Percentiles rank a stretch among this genome's conserved stretches.
Conservation (phyloP, 2,113 vertebrate species). For the Nibea coibor region DNA sequence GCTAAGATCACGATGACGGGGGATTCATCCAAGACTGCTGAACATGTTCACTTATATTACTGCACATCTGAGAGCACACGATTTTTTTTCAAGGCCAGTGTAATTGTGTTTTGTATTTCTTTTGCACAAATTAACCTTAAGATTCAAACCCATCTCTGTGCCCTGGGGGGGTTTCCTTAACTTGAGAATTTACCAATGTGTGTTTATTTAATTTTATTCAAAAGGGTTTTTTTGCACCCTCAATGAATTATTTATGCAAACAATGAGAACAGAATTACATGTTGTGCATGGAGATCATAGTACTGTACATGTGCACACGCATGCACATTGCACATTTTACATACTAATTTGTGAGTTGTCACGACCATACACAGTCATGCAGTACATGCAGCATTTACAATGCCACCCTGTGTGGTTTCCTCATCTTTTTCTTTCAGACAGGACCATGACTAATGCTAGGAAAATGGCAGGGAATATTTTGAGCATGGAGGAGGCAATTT, state of each 20-base stretch:
- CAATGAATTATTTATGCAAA: slow-evolving; percentile 63
- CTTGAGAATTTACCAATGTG: slow-evolving; percentile 69
- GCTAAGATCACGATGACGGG: slow-evolving; percentile 28
- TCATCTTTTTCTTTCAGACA: slow-evolving; percentile 43
- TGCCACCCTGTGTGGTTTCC: slow-evolving; percentile 39
- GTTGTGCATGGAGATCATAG: slow-evolving; percentile 6
- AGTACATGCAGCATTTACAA: slow-evolving; percentile 49
- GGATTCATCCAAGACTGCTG: slow-evolving; percentile 30
- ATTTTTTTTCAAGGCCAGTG: slow-evolving; percentile 44
- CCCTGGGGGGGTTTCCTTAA: slow-evolving; percentile 57
- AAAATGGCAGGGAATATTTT: slow-evolving; percentile 68
- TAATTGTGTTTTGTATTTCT: slow-evolving; percentile 62
- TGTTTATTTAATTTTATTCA: slow-evolving; percentile 73
- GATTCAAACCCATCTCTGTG: slow-evolving; percentile 64
- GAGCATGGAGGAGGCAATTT: slow-evolving; percentile 57
- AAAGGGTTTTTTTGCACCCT: slow-evolving; percentile 49
- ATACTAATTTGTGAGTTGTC: slow-evolving; percentile 12
- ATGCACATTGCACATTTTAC: slow-evolving; percentile 1
- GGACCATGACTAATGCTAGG: slow-evolving; percentile 60
- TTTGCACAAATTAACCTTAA: slow-evolving; percentile 69
- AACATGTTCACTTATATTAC: slow-evolving; percentile 42
- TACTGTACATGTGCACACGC: neutral
- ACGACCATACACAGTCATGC: slow-evolving; percentile 22
- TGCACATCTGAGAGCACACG: slow-evolving; percentile 33
- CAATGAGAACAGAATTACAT: slow-evolving; percentile 33